These are phyloP conservation scores for Athalia rosae DNA, from an alignment of 2,888 invertebrate species.

Conservation along the genomic window DNA sequence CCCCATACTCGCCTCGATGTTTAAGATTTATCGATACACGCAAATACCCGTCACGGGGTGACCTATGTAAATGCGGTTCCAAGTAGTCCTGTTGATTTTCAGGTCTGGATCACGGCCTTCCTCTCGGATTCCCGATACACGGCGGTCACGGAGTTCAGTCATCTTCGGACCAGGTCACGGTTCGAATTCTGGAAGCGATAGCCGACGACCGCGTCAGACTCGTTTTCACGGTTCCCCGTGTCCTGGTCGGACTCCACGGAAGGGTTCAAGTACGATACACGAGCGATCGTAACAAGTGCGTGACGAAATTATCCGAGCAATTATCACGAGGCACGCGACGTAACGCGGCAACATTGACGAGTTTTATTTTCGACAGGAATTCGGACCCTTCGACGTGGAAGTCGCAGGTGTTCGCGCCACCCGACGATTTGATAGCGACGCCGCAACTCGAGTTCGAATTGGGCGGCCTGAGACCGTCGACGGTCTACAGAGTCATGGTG, in stretches of 20 bases:
- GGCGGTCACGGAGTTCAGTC: slow-evolving; percentile 52
- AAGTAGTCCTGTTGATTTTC: slow-evolving; percentile 17
- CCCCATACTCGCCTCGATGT: background rate
- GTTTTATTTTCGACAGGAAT: slow-evolving; percentile 73
- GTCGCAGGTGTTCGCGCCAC: slow-evolving; percentile 90
- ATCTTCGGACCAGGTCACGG: slow-evolving; percentile 74
- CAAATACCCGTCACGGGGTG: background rate
- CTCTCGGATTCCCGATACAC: slow-evolving; percentile 58
- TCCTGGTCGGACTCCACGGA: slow-evolving; percentile 90
- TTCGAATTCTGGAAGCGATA: slow-evolving; percentile 82
- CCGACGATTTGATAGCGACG: slow-evolving; percentile 89
- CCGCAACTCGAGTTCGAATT: slow-evolving; percentile 90
- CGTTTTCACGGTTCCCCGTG: slow-evolving; percentile 87
- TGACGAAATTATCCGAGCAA: too few relatives aligned
- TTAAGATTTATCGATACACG: background rate
- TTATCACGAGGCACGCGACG: background rate
- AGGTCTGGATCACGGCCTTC: slow-evolving; percentile 64
- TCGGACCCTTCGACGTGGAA: slow-evolving; percentile 86
- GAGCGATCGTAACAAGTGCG: slow-evolving; percentile 71
- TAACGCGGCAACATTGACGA: too few relatives aligned
- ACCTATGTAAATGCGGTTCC: background rate
- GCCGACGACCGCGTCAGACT: slow-evolving; percentile 87
- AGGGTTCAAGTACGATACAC: slow-evolving; percentile 92
- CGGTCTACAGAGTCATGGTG: slow-evolving; percentile 88
- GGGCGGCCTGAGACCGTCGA: slow-evolving; percentile 84